Evolutionary conservation across 2,113 vertebrate species (phyloP).

Genomic region (Phoxinus phoxinus): DNA sequence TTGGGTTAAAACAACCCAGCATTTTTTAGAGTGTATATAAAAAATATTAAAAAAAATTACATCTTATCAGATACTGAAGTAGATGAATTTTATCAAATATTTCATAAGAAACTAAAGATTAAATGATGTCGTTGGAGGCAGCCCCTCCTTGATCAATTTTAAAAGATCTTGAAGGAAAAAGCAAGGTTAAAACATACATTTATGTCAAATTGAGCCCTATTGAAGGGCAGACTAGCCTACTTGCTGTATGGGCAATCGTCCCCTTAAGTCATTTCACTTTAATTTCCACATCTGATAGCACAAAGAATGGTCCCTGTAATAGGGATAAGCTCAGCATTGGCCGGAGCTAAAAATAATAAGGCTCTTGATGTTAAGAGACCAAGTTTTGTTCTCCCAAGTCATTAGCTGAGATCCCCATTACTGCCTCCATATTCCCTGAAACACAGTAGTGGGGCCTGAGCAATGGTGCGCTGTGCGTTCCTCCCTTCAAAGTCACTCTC

Average conservation of each 20-base stretch:
- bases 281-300: slow-evolving; percentile 83
- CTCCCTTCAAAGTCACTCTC: slow-evolving; percentile 79
- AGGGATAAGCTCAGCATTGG: slow-evolving; percentile 80
- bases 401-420: slow-evolving; percentile 82
- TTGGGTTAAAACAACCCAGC: too few relatives aligned
- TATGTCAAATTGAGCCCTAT: slow-evolving; percentile 74
- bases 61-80: background rate
- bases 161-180: slow-evolving; percentile 66
- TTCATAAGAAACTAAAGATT: slow-evolving; percentile 44
- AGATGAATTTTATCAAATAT: background rate
- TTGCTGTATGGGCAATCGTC: slow-evolving; percentile 78
- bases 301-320: slow-evolving; percentile 77
- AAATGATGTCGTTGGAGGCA: slow-evolving; percentile 45
- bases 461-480: slow-evolving; percentile 66
- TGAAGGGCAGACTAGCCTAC: slow-evolving; percentile 82
- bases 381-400: slow-evolving; percentile 83
- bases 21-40: too few relatives aligned
- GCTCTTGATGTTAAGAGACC: slow-evolving; percentile 83
- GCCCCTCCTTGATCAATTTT: slow-evolving; percentile 50
- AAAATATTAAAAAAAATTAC: too few relatives aligned
- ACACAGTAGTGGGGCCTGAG: slow-evolving; percentile 63
- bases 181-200: slow-evolving; percentile 58
- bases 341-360: slow-evolving; percentile 84
- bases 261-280: slow-evolving; percentile 85
- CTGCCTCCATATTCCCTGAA: slow-evolving; percentile 75